Evolutionary conservation across 2,797 vertebrate genomes (phyloP), one percentile per base, ranked within the genome.

Genomic region (Schizothorax lantsangensis): DNA sequence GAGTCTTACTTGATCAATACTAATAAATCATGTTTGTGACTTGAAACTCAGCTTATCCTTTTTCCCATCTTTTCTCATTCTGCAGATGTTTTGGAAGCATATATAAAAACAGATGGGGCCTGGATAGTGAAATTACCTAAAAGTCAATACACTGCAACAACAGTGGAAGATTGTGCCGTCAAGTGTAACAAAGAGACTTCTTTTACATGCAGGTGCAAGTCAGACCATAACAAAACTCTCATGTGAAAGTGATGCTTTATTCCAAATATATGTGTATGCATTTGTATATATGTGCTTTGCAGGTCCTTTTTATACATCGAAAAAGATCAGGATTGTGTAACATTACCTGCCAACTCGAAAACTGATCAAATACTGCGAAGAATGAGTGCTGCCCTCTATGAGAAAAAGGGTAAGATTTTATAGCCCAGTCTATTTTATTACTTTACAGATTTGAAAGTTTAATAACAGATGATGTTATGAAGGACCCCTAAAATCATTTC

Each of bases 271-370:
- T 17, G 6, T 33, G 14, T 64, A 66, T 64, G 5, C 26, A 30
- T 30, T 64, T 30, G 33, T 33, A 10, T 0, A 43, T 57, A 45
- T 86, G 9, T 88, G 26, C 82, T 23, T 59, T 69, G 9, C 87
- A 99, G 98, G 91, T 93, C 98, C 0, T 98, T 99, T 91, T 91
- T 96, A 3, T 98, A 95, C 45, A 91, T 93, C 81, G 95, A 95
- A 30, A 99, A 98, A 92, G 96, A 97, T 85, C 96, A 97, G 26
- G 95, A 97, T 0, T 99, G 98, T 79, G 93, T 94, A 91, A 96
- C 97, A 0, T 84, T 96, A 86, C 85, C 87, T 0, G 93, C 94
- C 23, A 99, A 97, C 92, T 96, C 96, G 43, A 98, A 96, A 95
- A 93, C 94, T n/a, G 93, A 96, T 49, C 0, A 17, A 0, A 0